Conservation (phyloP, 2,888 invertebrate genomes). For the Crossocerus cetratus region DNA sequence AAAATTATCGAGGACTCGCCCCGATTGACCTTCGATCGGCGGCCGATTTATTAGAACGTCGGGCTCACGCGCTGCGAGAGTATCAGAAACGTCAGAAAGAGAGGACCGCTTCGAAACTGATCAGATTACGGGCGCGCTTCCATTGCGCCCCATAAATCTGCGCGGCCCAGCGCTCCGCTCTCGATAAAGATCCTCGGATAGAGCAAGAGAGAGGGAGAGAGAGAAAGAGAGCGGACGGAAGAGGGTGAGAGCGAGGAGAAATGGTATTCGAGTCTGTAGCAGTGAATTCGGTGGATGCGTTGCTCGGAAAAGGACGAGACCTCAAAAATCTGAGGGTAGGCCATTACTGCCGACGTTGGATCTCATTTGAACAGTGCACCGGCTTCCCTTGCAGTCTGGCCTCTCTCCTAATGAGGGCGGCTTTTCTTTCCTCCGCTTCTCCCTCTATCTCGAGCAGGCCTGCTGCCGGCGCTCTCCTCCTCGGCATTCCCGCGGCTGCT, state of each 20-base stretch:
- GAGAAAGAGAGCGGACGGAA: background rate
- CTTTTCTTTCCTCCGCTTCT: constrained; percentile 61
- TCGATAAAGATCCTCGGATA: constrained; percentile 8
- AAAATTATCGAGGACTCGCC: too few relatives aligned
- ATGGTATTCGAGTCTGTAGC: too few relatives aligned
- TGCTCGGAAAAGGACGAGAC: constrained; percentile 52
- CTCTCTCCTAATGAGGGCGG: constrained; percentile 69
- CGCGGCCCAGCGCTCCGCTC: constrained; percentile 30
- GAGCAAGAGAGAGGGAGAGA: background rate
- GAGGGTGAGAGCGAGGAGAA: background rate
- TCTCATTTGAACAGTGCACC: constrained; percentile 64
- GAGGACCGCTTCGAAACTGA: constrained; percentile 25
- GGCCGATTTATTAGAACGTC: background rate
- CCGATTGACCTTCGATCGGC: background rate
- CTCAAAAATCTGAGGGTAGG: constrained; percentile 60
- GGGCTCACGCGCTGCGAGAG: background rate
- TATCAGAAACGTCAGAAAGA: background rate
- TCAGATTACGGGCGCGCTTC: constrained; percentile 21
- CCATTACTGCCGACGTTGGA: constrained; percentile 61
- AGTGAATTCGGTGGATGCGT: background rate
- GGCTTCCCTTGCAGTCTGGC: constrained; percentile 56
- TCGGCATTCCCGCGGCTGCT: background rate
- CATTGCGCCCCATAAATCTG: constrained; percentile 34
- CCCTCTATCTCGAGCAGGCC: constrained; percentile 21
- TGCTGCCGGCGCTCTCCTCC: constrained; percentile 1